Evolutionary conservation across 2,797 vertebrate species (phyloP), one percentile per base, ranked within the genome.

Genomic region (Pantherophis vulpinus): DNA sequence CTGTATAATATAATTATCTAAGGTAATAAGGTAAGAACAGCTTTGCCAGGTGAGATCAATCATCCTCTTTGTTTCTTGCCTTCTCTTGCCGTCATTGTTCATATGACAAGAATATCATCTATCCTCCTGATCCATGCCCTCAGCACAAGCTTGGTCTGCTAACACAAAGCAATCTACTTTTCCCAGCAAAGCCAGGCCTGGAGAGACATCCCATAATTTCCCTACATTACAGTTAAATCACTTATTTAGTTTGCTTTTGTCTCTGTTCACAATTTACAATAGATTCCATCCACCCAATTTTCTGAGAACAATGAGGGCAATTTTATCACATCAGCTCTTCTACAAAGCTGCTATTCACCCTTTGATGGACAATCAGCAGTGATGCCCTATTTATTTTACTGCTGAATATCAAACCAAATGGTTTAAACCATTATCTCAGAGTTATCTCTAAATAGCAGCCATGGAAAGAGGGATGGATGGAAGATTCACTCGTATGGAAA

Each of bases 241-340:
- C 89, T 93, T 89, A 93, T 93, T 93, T 88, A 93, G 51, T 47
- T 87, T 66, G 70, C 70, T 55, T 93, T 93, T 93, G 87, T 89
- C 70, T 27, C 9, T 66, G 55, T 89, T 86, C 87, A 63, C 18
- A 89, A 32, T 74, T 86, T 32, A 93, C 90, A 93, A 91, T 89
- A 55, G 93, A 91, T 58, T 63, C 87, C 47, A 83, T 88, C 58
- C 90, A 91, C 87, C 70, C 59, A 58, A 56, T 93, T 91, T 74
- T 51, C 63, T 11, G 86, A 59, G 87, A 63, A 93, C 93, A 93
- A 93, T 56, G 86, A 29, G 27, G 47, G 12, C 87, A 58, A 55
- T 63, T 87, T 91, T 91, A 89, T 89, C 70, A 66, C 37, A 12
- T 86, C 51, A 66, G 74, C 87, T 91, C 23, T 86, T 86, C 70